Base-by-base conservation (phyloP, 2,113 vertebrate species). In the Lichenostomus cassidix region DNA sequence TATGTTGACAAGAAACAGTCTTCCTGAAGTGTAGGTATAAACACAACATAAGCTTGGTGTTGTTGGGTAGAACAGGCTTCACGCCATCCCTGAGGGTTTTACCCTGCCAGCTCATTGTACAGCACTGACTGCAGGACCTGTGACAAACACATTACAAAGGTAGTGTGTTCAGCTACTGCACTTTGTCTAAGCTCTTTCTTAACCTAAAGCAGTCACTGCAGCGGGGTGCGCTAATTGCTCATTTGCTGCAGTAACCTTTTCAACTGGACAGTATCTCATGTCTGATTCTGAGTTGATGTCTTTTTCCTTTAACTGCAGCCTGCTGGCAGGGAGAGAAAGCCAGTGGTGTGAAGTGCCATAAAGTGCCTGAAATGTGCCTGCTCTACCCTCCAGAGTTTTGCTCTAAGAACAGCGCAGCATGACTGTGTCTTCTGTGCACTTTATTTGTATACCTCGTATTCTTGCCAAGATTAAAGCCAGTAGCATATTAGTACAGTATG, bases 211-310 rank as follows among this genome's bases (percentile, higher is more conserved):
- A 59, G 82, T 41, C 9, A 27, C 7, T 58, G 89, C 92, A 96
- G 97, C 74, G 84, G 92, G 95, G 91, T 96, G 52, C 89, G 87
- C 80, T 98, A 97, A 97, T 97, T 98, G 96, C 95, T 97, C 95
- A 95, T 98, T 97, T 97, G 96, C 78, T 15, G 94, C 68, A 23
- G 82, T 96, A 96, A 97, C 92, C 96, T 98, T 98, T 98, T 96
- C 96, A 97, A 91, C 90, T 85, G 95, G 96, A 95, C 90, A 88
- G 95, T 31, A 86, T 86, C 92, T 97, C 47, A 11, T 85, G 92
- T 90, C 86, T 89, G 90, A 90, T 82, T 95, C 88, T n/a, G 11
- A 19, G 33, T 33, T 91, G 89, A 95, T 86, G 68, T 92, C 89
- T 96, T 92, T 97, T 83, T 94, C 64, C 83, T 95, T 77, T 94